These are phyloP conservation scores for Oreochromis tanganicae DNA, from an alignment of 2,113 vertebrate species.

Conservation along the genomic window DNA sequence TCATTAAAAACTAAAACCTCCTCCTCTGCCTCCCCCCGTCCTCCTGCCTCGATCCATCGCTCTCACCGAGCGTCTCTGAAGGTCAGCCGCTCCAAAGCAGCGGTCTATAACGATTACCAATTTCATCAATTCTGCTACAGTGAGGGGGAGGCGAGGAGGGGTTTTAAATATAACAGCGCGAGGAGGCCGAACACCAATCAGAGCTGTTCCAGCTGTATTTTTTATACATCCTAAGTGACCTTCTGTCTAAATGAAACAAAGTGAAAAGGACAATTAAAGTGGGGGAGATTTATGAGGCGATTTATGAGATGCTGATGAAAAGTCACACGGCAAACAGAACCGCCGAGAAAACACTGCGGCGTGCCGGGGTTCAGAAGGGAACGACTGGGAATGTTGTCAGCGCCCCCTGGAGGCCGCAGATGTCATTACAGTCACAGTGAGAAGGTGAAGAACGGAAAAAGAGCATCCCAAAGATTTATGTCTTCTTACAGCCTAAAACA, in stretches of 20 bases:
- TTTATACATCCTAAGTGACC: background rate
- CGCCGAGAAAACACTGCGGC: background rate
- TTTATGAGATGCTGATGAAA: slow-evolving; percentile 2
- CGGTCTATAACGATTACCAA: slow-evolving; percentile 38
- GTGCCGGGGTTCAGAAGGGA: background rate
- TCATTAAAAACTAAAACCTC: slow-evolving; percentile 15
- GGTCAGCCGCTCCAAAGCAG: slow-evolving; percentile 25
- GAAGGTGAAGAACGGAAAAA: background rate
- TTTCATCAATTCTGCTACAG: slow-evolving; percentile 46
- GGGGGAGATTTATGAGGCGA: slow-evolving; percentile 9
- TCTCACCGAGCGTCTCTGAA: slow-evolving; percentile 8
- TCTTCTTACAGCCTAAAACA: background rate
- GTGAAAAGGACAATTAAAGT: slow-evolving; percentile 37
- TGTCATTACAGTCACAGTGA: background rate
- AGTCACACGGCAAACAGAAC: background rate
- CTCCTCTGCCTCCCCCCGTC: background rate
- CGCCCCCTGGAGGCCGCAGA: background rate
- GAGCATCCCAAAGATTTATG: background rate
- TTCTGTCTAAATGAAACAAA: slow-evolving; percentile 5
- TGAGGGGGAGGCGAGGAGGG: background rate
- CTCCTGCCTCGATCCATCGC: background rate
- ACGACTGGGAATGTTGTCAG: background rate
- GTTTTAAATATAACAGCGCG: background rate
- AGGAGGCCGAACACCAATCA: background rate
- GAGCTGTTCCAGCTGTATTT: background rate